Percentiles rank a stretch among this genome's conserved stretches.
These are phyloP conservation scores for Calephelis virginiensis DNA, from an alignment of 1,140 invertebrate species.

Conservation along the genomic window DNA sequence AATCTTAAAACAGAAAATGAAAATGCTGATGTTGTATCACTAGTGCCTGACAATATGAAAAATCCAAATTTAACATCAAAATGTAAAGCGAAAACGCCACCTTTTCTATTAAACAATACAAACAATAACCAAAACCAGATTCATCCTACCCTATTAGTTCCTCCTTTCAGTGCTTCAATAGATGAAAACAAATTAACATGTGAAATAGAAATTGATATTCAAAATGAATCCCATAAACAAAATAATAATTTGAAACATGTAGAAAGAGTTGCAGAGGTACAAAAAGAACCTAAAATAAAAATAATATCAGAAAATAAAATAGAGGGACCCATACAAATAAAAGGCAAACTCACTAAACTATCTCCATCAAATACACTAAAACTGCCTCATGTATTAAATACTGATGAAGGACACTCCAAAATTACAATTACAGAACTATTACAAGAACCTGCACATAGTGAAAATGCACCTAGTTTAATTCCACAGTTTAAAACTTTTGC, in stretches of 20 bases:
- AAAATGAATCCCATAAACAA: background rate
- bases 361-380: slow-evolving; percentile 43
- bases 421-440: slow-evolving; percentile 4
- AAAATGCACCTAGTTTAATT: no score
- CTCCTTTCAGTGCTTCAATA: slow-evolving; percentile 27
- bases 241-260: background rate
- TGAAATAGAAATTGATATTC: slow-evolving; percentile 13
- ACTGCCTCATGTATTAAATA: slow-evolving; percentile 26
- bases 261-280: background rate
- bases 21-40: slow-evolving; percentile 10
- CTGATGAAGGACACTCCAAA: slow-evolving; percentile 1
- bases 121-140: slow-evolving; percentile 15
- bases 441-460: background rate
- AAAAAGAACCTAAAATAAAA: slow-evolving; percentile 36
- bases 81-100: background rate
- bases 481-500: background rate
- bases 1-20: slow-evolving; percentile 23
- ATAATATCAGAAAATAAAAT: slow-evolving; percentile 58
- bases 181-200: slow-evolving; percentile 22
- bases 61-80: background rate
- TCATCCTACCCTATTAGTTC: slow-evolving; percentile 36
- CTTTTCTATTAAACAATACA: slow-evolving; percentile 26
- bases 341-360: slow-evolving; percentile 43
- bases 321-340: slow-evolving; percentile 35
- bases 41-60: slow-evolving; percentile 1